phyloP scores from a whole-genome alignment of 2,888 invertebrate species.

The Tricholauxania praeusta region DNA sequence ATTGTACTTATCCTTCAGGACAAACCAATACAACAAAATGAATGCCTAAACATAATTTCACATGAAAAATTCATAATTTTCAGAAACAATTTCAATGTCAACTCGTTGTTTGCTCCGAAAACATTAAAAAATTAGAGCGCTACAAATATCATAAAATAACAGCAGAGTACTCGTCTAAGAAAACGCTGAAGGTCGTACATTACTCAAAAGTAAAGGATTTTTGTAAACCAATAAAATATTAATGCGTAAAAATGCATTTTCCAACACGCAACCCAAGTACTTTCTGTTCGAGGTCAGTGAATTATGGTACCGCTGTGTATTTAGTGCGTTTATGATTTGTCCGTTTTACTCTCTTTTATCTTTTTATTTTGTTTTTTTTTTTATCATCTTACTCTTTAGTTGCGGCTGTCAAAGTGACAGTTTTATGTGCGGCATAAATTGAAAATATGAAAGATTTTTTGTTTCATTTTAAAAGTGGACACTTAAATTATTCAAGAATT shows the following conservation, averaged over 20 bases:
- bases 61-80: slow-evolving; percentile 45
- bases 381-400: too few species aligned
- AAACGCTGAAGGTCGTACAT: slow-evolving; percentile 20
- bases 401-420: too few species aligned
- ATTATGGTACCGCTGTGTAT: slow-evolving; percentile 56
- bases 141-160: slow-evolving; percentile 36
- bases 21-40: too few species aligned
- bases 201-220: slow-evolving; percentile 12
- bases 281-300: slow-evolving; percentile 54
- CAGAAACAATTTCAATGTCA: slow-evolving; percentile 34
- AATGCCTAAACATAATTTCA: slow-evolving; percentile 30
- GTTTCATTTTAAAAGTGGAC: too few species aligned
- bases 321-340: slow-evolving; percentile 51
- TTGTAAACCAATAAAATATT: slow-evolving; percentile 57
- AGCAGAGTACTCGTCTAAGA: neutral
- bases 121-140: slow-evolving; percentile 48
- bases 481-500: too few species aligned
- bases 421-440: too few species aligned
- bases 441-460: too few species aligned
- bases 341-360: neutral
- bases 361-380: too few species aligned
- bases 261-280: slow-evolving; percentile 9
- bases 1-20: too few species aligned
- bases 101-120: slow-evolving; percentile 18
- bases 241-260: slow-evolving; percentile 57